Evolutionary conservation across 2,797 vertebrate species (phyloP).

Genomic region (Knipowitschia caucasica): DNA sequence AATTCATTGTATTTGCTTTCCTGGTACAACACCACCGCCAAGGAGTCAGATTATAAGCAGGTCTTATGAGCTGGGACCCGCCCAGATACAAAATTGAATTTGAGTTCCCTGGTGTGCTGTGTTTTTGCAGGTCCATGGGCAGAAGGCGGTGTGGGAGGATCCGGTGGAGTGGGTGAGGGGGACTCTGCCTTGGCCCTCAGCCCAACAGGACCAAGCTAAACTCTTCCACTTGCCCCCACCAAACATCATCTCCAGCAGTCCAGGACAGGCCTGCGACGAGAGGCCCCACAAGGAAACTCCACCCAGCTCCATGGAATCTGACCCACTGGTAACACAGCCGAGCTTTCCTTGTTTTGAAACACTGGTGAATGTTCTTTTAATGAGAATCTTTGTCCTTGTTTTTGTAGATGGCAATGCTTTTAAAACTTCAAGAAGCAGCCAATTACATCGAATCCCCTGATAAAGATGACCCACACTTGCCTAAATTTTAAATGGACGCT

Average conservation of each 20-base stretch:
- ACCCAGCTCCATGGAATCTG: constrained; percentile 89
- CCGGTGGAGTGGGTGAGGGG: constrained; percentile 98
- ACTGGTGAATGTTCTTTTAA: background rate
- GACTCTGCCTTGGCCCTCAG: constrained; percentile 95
- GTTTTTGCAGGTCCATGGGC: constrained; percentile 85
- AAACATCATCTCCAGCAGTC: constrained; percentile 81
- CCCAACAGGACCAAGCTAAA: constrained; percentile 96
- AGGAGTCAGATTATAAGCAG: too few relatives aligned
- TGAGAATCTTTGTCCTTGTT: constrained; percentile 17
- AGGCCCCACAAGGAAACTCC: constrained; percentile 90
- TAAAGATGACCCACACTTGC: constrained; percentile 85
- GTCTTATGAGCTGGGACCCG: too few relatives aligned
- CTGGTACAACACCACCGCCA: too few relatives aligned
- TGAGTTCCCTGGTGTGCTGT: constrained; percentile 28
- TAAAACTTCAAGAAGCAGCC: constrained; percentile 98
- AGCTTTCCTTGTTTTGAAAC: background rate
- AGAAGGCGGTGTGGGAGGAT: constrained; percentile 97
- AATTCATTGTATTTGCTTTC: too few relatives aligned
- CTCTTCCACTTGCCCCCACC: constrained; percentile 94
- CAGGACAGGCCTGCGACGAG: constrained; percentile 82
- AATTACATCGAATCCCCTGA: constrained; percentile 98
- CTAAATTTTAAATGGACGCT: constrained; percentile 71
- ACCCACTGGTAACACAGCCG: constrained; percentile 85
- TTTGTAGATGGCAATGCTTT: constrained; percentile 96
- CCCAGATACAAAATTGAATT: constrained; percentile 6